A percentile compares a stretch with the other conserved stretches of the same genome.
phyloP scores from a whole-genome alignment of 2,113 vertebrate genomes.

The Candoia aspera region DNA sequence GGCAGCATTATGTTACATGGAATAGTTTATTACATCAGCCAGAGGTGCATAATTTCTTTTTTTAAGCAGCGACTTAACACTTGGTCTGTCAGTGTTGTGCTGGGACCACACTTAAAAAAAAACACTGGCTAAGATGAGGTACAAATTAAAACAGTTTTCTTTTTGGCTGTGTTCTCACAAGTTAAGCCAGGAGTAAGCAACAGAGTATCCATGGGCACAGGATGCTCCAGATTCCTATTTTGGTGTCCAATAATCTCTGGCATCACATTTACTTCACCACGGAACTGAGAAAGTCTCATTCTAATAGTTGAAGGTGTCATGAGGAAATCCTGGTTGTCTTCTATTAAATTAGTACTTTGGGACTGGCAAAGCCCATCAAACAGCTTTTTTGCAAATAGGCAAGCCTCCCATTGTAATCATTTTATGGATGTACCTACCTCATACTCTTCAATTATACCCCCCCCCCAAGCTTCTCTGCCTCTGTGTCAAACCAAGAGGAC shows the following conservation, averaged over 20 bases:
- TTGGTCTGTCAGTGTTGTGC: background rate
- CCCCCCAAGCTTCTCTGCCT: background rate
- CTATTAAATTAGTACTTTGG: no score
- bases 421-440: background rate
- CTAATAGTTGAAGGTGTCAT: background rate
- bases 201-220: background rate
- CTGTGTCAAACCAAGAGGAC: background rate
- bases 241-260: background rate
- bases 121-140: background rate
- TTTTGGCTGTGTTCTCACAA: background rate
- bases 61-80: background rate
- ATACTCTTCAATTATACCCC: background rate
- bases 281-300: background rate
- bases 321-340: background rate
- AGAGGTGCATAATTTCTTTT: background rate
- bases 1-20: background rate
- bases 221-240: background rate
- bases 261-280: background rate
- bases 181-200: background rate
- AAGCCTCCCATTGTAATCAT: background rate
- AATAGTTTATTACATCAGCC: background rate
- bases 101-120: background rate
- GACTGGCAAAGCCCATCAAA: background rate
- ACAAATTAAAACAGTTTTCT: background rate
- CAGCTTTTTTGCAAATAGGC: background rate